Evolutionary conservation across 2,888 invertebrate species (phyloP).

Genomic region (Plagodis pulveraria): DNA sequence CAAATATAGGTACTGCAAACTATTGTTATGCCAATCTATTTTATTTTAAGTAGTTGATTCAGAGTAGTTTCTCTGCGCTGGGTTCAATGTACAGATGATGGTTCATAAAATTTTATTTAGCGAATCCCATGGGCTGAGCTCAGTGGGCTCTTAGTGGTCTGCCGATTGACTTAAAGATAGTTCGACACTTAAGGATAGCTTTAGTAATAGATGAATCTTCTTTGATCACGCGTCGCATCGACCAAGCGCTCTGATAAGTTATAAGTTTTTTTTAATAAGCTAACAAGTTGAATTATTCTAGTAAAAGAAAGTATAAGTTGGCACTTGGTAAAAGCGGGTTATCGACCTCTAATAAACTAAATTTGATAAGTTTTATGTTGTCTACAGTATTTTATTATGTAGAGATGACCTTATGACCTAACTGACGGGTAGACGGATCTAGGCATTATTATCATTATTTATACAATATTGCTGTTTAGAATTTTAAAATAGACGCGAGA

Average conservation of each 20-base stretch:
- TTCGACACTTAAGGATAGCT: background rate
- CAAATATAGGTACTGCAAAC: background rate
- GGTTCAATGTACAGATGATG: conserved; percentile 44
- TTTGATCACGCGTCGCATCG: too few relatives aligned
- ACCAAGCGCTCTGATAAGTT: too few relatives aligned
- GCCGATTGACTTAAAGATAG: conserved; percentile 7
- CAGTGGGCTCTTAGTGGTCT: conserved; percentile 10
- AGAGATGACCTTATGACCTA: conserved; percentile 16
- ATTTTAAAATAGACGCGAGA: background rate
- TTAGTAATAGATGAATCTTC: too few relatives aligned
- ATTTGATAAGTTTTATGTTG: conserved; percentile 30
- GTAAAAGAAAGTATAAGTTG: conserved; percentile 15
- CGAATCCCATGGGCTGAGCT: conserved; percentile 43
- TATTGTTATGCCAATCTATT: background rate
- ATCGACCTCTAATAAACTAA: conserved; percentile 29
- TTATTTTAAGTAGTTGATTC: conserved; percentile 5
- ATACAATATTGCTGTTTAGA: background rate
- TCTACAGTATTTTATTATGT: conserved; percentile 9
- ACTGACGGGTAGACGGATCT: conserved; percentile 10
- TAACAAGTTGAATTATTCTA: too few relatives aligned
- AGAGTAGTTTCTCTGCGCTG: conserved; percentile 26
- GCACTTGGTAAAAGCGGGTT: conserved; percentile 2
- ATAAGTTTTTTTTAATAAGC: too few relatives aligned
- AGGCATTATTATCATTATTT: background rate
- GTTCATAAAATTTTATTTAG: conserved; percentile 42